Conservation (phyloP, 1,140 invertebrate genomes). For the Bombyx mandarina region DNA sequence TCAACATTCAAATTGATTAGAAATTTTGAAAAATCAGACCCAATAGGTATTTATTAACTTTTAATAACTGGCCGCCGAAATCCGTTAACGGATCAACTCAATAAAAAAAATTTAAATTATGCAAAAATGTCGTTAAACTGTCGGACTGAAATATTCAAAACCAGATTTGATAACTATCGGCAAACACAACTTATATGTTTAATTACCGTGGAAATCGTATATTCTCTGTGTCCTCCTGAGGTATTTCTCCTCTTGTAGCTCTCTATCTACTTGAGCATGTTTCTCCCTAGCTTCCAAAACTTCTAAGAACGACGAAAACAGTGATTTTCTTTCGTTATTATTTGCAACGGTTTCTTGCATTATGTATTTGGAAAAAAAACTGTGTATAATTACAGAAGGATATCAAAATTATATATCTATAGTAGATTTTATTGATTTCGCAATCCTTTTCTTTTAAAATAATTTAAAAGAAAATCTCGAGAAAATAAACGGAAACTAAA, state of each 20-base stretch:
- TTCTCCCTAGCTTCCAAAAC: slow-evolving; percentile 50
- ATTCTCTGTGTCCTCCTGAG: slow-evolving; percentile 55
- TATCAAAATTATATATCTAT: not conserved
- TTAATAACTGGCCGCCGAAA: too few relatives aligned
- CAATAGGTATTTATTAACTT: too few relatives aligned
- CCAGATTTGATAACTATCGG: too few relatives aligned
- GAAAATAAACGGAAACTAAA: slow-evolving; percentile 40
- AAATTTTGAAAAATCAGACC: too few relatives aligned
- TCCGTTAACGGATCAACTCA: too few relatives aligned
- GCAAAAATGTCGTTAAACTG: too few relatives aligned
- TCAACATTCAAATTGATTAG: too few relatives aligned
- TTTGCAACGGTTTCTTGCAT: slow-evolving; percentile 69
- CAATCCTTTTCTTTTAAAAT: slow-evolving; percentile 15
- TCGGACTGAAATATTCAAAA: too few relatives aligned
- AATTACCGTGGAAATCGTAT: slow-evolving; percentile 58
- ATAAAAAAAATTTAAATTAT: too few relatives aligned
- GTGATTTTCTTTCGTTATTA: slow-evolving; percentile 55
- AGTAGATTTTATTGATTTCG: not conserved
- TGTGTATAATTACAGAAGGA: slow-evolving; percentile 5
- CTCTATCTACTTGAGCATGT: slow-evolving; percentile 47
- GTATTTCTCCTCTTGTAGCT: slow-evolving; percentile 59
- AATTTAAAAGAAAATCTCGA: slow-evolving; percentile 16
- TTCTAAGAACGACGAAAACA: slow-evolving; percentile 57
- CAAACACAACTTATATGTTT: too few relatives aligned
- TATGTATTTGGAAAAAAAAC: slow-evolving; percentile 28